phyloP scores from a whole-genome alignment of 1,140 invertebrate genomes.

The Chrysoperla carnea region DNA sequence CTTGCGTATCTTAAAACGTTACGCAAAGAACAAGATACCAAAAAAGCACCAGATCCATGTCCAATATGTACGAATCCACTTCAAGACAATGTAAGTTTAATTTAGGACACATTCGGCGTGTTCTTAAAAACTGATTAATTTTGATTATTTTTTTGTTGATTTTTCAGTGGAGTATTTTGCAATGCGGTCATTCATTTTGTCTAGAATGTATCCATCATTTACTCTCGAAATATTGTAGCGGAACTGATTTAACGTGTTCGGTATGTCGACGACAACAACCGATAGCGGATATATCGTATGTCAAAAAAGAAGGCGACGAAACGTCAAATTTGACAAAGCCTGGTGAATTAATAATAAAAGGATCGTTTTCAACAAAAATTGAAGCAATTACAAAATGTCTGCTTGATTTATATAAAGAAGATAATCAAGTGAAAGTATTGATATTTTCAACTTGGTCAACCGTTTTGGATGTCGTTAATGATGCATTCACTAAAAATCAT shows the following conservation, averaged over 20 bases:
- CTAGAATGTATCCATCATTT: slow-evolving; percentile 34
- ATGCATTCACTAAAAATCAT: slow-evolving; percentile 39
- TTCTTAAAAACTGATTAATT: not conserved
- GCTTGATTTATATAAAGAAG: slow-evolving; percentile 31
- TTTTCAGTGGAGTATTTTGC: slow-evolving; percentile 42
- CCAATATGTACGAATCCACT: slow-evolving; percentile 46
- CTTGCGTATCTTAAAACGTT: slow-evolving; percentile 25
- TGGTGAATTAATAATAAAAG: slow-evolving; percentile 21
- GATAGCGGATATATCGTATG: slow-evolving; percentile 36
- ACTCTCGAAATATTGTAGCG: slow-evolving; percentile 6
- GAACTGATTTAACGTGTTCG: slow-evolving; percentile 29
- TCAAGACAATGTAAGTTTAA: slow-evolving; percentile 22
- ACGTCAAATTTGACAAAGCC: slow-evolving; percentile 9
- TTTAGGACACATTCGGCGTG: not conserved
- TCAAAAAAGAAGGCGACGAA: slow-evolving; percentile 25
- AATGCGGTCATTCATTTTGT: slow-evolving; percentile 52
- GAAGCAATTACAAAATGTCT: slow-evolving; percentile 42
- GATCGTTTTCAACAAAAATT: slow-evolving; percentile 56
- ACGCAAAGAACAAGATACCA: slow-evolving; percentile 17
- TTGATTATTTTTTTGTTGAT: slow-evolving; percentile 5
- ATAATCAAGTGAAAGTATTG: slow-evolving; percentile 43
- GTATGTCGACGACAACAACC: slow-evolving; percentile 41
- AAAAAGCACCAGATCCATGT: slow-evolving; percentile 36
- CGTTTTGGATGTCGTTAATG: slow-evolving; percentile 39
- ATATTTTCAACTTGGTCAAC: slow-evolving; percentile 56